Conservation (phyloP, 1,140 invertebrate genomes). For the Neuroterus valhalla region DNA sequence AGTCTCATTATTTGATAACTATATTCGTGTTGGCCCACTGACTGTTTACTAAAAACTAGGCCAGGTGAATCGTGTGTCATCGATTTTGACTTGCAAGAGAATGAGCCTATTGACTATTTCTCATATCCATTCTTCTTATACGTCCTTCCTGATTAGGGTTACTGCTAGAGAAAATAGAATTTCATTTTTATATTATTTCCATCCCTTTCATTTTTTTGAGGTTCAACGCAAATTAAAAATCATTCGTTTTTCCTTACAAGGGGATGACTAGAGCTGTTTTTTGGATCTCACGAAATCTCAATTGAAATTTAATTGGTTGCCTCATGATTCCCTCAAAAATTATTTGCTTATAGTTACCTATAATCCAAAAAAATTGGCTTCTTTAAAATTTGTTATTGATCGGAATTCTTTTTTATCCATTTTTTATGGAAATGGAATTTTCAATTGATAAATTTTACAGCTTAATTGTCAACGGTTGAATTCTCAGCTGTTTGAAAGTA, state of each 20-base stretch:
- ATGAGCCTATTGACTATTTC: conserved; percentile 43
- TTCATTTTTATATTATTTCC: background rate
- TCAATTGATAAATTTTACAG: background rate
- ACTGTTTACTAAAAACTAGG: conserved; percentile 60
- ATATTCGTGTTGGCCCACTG: conserved; percentile 43
- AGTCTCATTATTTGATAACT: conserved; percentile 29
- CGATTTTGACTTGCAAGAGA: conserved; percentile 49
- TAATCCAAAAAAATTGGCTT: no score
- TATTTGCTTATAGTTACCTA: no score
- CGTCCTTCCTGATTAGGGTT: conserved; percentile 25
- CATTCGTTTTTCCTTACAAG: no score
- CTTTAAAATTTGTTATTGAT: no score
- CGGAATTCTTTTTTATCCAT: no score
- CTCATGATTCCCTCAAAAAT: no score
- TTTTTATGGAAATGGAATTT: background rate
- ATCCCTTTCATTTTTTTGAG: no score
- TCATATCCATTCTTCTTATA: background rate
- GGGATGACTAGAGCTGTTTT: no score
- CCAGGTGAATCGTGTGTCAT: conserved; percentile 55
- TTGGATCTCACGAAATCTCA: no score
- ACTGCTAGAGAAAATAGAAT: conserved; percentile 8
- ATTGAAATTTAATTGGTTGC: no score
- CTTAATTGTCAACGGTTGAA: background rate
- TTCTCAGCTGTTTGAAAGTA: background rate
- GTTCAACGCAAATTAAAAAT: no score